Percentiles rank a stretch among this genome's conserved stretches.
Evolutionary conservation across 2,113 vertebrate species (phyloP).

Genomic region (Myrmecobius fasciatus): DNA sequence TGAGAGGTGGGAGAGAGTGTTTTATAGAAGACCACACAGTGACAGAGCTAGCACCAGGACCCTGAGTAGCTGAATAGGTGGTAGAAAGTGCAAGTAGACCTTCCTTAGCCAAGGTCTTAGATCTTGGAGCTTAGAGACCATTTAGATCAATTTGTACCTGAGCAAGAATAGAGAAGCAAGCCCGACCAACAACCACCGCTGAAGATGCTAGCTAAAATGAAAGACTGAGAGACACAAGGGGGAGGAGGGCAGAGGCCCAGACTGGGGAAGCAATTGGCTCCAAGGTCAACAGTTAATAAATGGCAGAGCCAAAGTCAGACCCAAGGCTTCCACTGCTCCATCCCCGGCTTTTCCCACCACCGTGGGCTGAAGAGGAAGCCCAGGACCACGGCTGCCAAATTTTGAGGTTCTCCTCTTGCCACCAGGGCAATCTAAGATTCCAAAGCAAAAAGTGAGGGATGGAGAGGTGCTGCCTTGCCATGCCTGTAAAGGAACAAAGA

Average conservation of each 20-base stretch:
- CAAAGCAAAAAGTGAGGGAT: not conserved
- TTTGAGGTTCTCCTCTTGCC: not conserved
- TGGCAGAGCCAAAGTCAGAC: not conserved
- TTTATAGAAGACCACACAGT: not conserved
- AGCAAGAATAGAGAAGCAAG: too few relatives aligned
- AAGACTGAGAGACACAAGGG: not conserved
- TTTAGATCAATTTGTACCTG: not conserved
- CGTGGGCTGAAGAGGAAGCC: not conserved
- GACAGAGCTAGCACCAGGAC: not conserved
- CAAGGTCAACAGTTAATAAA: not conserved
- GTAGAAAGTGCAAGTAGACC: not conserved
- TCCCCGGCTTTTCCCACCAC: not conserved
- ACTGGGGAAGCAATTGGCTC: not conserved
- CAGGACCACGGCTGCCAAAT: not conserved
- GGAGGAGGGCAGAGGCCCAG: not conserved
- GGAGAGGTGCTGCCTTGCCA: not conserved
- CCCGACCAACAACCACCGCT: not conserved
- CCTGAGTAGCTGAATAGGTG: not conserved
- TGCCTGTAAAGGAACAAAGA: not conserved
- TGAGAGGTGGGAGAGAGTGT: not conserved
- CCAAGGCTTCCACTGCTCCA: not conserved
- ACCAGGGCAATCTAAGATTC: not conserved
- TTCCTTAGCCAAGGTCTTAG: not conserved
- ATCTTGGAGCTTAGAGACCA: not conserved
- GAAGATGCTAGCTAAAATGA: not conserved